These are phyloP conservation scores for Ricordea florida DNA, from an alignment of 92 coral and sea anemone genomes.

Conservation along the genomic window DNA sequence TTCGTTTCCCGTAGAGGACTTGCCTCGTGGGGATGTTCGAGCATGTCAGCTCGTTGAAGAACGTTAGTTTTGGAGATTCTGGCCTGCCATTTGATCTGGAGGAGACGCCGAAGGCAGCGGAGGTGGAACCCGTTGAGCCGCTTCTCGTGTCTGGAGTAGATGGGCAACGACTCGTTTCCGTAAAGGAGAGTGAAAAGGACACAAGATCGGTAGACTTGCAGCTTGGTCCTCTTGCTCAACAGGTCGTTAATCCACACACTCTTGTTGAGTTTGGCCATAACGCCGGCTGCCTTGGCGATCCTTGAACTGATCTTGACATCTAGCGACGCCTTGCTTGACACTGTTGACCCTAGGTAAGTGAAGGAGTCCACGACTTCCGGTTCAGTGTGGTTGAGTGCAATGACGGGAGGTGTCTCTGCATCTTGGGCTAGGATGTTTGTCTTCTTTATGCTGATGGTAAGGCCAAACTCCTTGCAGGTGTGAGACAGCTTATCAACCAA, in stretches of 20 bases:
- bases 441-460: constrained; percentile 24
- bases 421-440: constrained; percentile 36
- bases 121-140: too few species aligned
- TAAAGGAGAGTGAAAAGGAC: constrained; percentile 32
- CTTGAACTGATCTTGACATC: constrained; percentile 22
- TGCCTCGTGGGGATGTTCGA: too few species aligned
- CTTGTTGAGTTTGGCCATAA: constrained; percentile 37
- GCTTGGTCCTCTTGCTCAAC: constrained; percentile 30
- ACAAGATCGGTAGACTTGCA: constrained; percentile 31
- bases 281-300: constrained; percentile 3
- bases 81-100: too few species aligned
- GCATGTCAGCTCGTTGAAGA: too few species aligned
- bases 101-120: too few species aligned
- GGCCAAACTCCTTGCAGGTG: constrained; percentile 14
- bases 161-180: constrained; percentile 12
- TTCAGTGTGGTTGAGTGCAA: background rate
- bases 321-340: constrained; percentile 2
- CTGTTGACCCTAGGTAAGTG: constrained; percentile 35
- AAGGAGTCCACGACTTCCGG: constrained; percentile 7
- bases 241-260: constrained; percentile 31
- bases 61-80: too few species aligned
- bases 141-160: too few species aligned
- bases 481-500: constrained; percentile 25
- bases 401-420: constrained; percentile 31
- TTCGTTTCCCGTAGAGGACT: too few species aligned